phyloP scores from a whole-genome alignment of 1,140 invertebrate genomes.

The Bradynema listronoti region DNA sequence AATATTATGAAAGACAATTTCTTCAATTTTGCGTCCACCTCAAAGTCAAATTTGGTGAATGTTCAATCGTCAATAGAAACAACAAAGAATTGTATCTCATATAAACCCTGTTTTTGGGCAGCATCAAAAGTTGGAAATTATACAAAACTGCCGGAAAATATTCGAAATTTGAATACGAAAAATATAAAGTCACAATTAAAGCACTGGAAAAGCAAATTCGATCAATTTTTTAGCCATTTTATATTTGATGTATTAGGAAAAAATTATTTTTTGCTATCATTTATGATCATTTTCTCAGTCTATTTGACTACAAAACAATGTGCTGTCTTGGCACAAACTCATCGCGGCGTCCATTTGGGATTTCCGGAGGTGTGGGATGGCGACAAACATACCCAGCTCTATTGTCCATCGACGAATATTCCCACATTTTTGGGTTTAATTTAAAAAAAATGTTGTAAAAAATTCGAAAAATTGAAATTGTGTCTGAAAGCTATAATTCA shows the following conservation, averaged over 20 bases:
- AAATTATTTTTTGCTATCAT: neutral
- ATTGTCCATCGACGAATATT: conserved; percentile 56
- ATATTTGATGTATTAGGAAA: too few relatives aligned
- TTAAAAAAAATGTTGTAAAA: too few relatives aligned
- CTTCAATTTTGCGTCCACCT: too few relatives aligned
- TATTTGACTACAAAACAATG: conserved; percentile 1
- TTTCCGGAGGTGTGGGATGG: conserved; percentile 57
- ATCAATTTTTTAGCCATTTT: too few relatives aligned
- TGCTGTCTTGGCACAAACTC: conserved; percentile 19
- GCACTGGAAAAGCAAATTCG: neutral
- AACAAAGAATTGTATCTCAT: too few relatives aligned
- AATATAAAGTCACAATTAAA: neutral
- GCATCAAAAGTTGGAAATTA: too few relatives aligned
- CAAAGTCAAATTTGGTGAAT: too few relatives aligned
- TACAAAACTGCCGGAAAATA: neutral
- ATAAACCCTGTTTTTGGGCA: too few relatives aligned
- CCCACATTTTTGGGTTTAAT: conserved; percentile 54
- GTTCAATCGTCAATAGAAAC: too few relatives aligned
- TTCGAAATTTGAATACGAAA: neutral
- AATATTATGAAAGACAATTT: too few relatives aligned
- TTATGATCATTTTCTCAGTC: conserved; percentile 8
- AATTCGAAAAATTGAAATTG: too few relatives aligned
- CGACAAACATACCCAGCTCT: conserved; percentile 53
- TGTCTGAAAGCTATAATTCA: neutral
- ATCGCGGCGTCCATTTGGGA: conserved; percentile 48